phyloP scores from a whole-genome alignment of 2,113 vertebrate genomes.

The Mungos mungo region DNA sequence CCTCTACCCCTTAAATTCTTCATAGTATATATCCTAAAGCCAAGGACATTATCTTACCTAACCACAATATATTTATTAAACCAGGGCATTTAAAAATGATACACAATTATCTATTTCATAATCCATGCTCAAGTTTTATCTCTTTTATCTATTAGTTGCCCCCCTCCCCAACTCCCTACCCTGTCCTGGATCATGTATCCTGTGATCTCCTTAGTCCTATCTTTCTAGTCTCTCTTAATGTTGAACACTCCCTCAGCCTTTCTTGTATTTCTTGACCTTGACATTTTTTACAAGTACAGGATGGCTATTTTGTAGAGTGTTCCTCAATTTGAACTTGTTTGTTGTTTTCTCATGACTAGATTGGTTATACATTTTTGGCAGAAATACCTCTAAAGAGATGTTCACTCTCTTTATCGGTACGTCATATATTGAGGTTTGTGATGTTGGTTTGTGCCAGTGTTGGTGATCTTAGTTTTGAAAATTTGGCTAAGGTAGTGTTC shows the following conservation, averaged over 20 bases:
- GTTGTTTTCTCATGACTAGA: constrained; percentile 47
- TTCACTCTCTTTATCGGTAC: background rate
- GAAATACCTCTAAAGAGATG: constrained; percentile 11
- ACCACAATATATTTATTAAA: constrained; percentile 23
- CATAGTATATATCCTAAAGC: constrained; percentile 22
- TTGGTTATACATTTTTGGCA: constrained; percentile 21
- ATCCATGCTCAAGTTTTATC: constrained; percentile 14
- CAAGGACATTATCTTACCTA: background rate
- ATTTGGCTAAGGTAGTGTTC: background rate
- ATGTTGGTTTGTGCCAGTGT: background rate
- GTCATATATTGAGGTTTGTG: background rate
- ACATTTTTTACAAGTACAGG: constrained; percentile 56
- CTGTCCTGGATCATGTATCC: background rate
- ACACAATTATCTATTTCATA: constrained; percentile 1
- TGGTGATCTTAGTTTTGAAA: constrained; percentile 24
- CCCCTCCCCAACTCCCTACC: background rate
- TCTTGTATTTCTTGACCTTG: constrained; percentile 58
- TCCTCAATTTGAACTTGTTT: constrained; percentile 47
- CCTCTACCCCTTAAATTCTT: constrained; percentile 21
- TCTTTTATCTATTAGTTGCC: background rate
- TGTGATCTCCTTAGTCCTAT: background rate
- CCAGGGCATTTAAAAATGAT: background rate
- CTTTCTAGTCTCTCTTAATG: constrained; percentile 1
- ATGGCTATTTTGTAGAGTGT: constrained; percentile 38
- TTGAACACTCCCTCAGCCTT: background rate